Evolutionary conservation across 2,888 invertebrate genomes (phyloP).

Genomic region (Belgica antarctica): DNA sequence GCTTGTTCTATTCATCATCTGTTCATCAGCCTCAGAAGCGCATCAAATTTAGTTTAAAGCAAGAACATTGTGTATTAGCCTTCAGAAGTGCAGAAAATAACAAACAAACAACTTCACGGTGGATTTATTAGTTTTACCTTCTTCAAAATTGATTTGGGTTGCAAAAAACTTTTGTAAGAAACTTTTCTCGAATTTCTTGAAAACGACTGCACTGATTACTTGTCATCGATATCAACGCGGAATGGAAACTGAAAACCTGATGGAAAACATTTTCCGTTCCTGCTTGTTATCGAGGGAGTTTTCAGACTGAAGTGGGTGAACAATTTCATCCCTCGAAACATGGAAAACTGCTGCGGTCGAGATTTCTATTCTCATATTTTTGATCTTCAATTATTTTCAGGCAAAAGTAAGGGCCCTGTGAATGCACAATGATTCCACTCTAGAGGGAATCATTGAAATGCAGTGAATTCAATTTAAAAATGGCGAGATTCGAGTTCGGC

Average conservation of each 20-base stretch:
- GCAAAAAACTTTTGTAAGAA: background rate
- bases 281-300: background rate
- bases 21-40: background rate
- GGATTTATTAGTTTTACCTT: slow-evolving; percentile 3
- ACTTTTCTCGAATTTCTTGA: background rate
- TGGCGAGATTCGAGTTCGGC: too few species aligned
- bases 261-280: background rate
- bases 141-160: background rate
- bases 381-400: background rate
- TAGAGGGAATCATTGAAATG: background rate
- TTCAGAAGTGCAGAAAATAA: background rate
- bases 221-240: slow-evolving; percentile 12
- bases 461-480: too few species aligned
- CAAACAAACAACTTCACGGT: too few species aligned
- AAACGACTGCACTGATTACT: background rate
- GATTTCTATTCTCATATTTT: background rate
- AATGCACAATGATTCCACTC: background rate
- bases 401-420: background rate
- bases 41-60: background rate
- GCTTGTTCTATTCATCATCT: background rate
- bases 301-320: background rate
- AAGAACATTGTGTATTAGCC: background rate
- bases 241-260: slow-evolving; percentile 34
- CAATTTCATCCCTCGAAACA: background rate
- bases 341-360: too few species aligned